Evolutionary conservation across 2,888 invertebrate genomes (phyloP).

Genomic region (Lepidochrysops patricia): DNA sequence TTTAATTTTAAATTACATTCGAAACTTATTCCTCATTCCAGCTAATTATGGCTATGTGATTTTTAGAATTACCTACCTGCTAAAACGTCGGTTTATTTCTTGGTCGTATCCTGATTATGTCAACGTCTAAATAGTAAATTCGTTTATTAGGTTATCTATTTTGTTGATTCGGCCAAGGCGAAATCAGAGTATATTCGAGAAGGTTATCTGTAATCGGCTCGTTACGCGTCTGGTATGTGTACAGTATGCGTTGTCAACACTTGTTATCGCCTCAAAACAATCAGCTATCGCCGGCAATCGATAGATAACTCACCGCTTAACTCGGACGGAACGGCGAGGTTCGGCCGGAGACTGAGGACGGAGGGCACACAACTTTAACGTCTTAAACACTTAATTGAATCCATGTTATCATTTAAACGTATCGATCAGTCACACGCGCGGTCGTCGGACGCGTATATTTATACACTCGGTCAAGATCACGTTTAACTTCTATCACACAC

Average conservation of each 20-base stretch:
- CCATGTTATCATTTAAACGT: constrained; percentile 72
- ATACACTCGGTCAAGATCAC: constrained; percentile 53
- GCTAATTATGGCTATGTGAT: neutral
- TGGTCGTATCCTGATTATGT: neutral
- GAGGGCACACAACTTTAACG: constrained; percentile 45
- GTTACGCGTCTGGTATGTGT: neutral
- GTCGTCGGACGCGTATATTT: constrained; percentile 67
- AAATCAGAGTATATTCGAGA: neutral
- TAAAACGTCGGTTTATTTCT: neutral
- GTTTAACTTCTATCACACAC: constrained; percentile 34
- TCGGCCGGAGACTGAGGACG: constrained; percentile 40
- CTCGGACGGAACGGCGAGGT: constrained; percentile 29
- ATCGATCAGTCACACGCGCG: constrained; percentile 71
- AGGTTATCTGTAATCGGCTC: constrained; percentile 2
- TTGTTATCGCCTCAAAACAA: constrained; percentile 43
- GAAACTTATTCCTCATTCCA: neutral
- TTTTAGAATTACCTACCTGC: neutral
- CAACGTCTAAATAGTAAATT: neutral
- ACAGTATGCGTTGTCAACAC: neutral
- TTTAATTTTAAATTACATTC: neutral
- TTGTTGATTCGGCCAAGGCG: neutral
- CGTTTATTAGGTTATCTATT: neutral
- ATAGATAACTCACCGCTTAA: constrained; percentile 50
- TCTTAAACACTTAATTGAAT: constrained; percentile 67
- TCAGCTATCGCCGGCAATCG: constrained; percentile 48